phyloP scores from a whole-genome alignment of 2,888 invertebrate genomes.

The Pristionchus exspectatus region DNA sequence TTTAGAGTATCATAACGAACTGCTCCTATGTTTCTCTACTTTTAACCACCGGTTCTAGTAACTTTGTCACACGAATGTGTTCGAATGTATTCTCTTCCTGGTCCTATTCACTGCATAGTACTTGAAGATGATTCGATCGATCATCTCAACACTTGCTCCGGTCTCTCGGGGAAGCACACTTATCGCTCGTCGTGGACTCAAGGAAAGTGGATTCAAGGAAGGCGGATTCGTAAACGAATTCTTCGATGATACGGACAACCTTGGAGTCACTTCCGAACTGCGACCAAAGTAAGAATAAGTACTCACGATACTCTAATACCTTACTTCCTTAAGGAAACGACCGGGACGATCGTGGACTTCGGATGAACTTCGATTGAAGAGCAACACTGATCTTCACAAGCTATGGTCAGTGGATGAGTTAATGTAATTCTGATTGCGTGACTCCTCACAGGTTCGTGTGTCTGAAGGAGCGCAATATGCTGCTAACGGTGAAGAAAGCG shows the following conservation, averaged over 20 bases:
- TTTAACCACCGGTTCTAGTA: background rate
- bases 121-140: slow-evolving; percentile 32
- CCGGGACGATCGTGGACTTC: slow-evolving; percentile 85
- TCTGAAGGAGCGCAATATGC: slow-evolving; percentile 96
- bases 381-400: slow-evolving; percentile 95
- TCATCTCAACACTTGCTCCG: slow-evolving; percentile 45
- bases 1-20: background rate
- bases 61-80: background rate
- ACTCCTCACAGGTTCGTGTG: slow-evolving; percentile 85
- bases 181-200: slow-evolving; percentile 30
- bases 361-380: slow-evolving; percentile 94
- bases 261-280: slow-evolving; percentile 66
- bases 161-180: background rate
- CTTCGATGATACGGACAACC: slow-evolving; percentile 73
- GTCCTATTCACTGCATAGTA: background rate
- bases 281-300: slow-evolving; percentile 61
- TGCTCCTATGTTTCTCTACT: background rate
- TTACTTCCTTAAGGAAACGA: background rate
- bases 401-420: slow-evolving; percentile 86
- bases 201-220: too few species aligned
- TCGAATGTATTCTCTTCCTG: background rate
- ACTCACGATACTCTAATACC: background rate
- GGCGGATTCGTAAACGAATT: slow-evolving; percentile 60
- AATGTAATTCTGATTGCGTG: background rate
- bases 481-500: slow-evolving; percentile 90